phyloP scores from a whole-genome alignment of 2,113 vertebrate species.

The Colaptes auratus region DNA sequence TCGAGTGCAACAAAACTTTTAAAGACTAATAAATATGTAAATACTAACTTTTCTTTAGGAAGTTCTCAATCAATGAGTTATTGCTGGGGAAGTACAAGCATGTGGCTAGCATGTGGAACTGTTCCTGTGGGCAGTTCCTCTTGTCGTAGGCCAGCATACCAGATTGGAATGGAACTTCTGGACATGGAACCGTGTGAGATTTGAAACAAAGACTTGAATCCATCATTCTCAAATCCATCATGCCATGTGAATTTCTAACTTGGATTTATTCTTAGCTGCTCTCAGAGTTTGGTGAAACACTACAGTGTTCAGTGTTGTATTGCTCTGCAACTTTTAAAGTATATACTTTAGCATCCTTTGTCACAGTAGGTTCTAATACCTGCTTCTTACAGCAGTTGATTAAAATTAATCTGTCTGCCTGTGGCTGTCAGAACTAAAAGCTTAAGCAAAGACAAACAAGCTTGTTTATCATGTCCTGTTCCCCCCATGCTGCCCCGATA shows the following conservation, averaged over 20 bases:
- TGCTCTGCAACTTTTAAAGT: background rate
- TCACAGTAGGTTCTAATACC: fast-evolving
- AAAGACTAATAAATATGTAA: background rate
- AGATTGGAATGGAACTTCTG: background rate
- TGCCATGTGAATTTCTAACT: background rate
- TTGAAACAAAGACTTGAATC: fast-evolving
- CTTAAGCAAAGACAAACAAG: background rate
- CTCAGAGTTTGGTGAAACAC: fast-evolving
- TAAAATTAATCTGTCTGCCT: background rate
- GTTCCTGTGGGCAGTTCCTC: background rate
- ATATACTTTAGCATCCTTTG: background rate
- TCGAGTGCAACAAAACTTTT: background rate
- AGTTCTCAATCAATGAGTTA: background rate
- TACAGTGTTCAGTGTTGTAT: fast-evolving
- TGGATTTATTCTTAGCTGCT: background rate
- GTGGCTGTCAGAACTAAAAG: background rate
- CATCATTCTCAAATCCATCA: fast-evolving
- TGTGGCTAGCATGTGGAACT: fast-evolving
- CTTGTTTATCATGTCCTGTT: no score
- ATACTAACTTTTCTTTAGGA: background rate
- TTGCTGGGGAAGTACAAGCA: background rate
- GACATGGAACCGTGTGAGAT: background rate
- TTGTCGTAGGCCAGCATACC: no score
- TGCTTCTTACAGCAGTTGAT: fast-evolving
- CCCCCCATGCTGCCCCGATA: background rate